Base-by-base conservation (phyloP, 2,888 invertebrate species). In the Drosophila imparisetae region DNA sequence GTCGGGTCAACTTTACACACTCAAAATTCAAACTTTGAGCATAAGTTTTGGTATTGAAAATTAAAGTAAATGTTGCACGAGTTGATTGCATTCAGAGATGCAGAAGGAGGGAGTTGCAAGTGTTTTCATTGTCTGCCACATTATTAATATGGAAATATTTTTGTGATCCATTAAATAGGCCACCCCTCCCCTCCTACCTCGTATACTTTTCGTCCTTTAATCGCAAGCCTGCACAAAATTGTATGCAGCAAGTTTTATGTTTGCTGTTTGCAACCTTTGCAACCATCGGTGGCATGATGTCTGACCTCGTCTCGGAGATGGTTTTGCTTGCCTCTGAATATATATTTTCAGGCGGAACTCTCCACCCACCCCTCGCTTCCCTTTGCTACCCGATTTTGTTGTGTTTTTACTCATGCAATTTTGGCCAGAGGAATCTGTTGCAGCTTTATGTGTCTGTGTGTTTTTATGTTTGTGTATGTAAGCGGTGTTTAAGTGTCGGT, bases 401-500 rank as follows among this genome's bases (percentile, higher is more conserved):
- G 38, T 75, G 71, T 57, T 72, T 62, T 59, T 48, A 61, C 69
- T 69, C 70, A 48, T 78, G 80, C 78, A 76, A 78, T 80, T 72
- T 76, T 67, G 40, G 67, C 69, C 64, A 62, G 49, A 60, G 61
- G 66, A 74, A 78, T 76, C 72, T 75, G 72, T 75, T 81, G 77
- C 67, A 71, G 65, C 66, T 68, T 65, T 72, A 18, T 53, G 49
- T n/a, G n/a, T 53, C 49, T 63, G 48, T 45, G 57, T 61, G 36
- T 59, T 61, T 55, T 58, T 65, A 57, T 81, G 74, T 69, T 66
- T 67, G 72, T 78, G 71, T 69, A 53, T 69, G 81, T 80, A 81
- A 79, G 81, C 69, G 75, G 63, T 81, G 80, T 67, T 83, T 79
- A 80, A 78, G 83, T 72, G 79, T 78, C 80, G 83, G 77, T 70